These are phyloP conservation scores for Chamaea fasciata DNA, from an alignment of 2,113 vertebrate species.

Conservation along the genomic window DNA sequence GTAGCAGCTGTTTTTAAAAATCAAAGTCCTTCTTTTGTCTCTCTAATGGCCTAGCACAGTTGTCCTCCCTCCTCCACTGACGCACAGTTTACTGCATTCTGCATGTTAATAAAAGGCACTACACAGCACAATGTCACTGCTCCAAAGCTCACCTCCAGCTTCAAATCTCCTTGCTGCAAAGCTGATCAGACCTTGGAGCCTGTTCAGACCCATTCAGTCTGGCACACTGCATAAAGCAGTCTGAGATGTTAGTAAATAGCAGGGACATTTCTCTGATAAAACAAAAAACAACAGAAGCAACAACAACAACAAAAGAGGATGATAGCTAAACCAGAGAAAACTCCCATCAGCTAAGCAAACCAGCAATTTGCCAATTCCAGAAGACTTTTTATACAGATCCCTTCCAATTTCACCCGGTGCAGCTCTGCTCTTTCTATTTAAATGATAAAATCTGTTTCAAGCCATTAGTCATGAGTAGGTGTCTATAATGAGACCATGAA, in stretches of 20 bases:
- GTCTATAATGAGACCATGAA: neutral
- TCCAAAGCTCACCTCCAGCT: conserved; percentile 34
- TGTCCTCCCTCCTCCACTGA: neutral
- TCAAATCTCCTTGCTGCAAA: conserved; percentile 25
- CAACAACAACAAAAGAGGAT: too few species aligned
- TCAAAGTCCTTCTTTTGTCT: neutral
- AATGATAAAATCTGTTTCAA: conserved; percentile 15
- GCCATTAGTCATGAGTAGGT: conserved; percentile 7
- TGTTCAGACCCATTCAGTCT: conserved; percentile 18
- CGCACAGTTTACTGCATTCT: neutral
- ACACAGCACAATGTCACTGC: conserved; percentile 17
- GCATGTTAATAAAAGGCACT: conserved; percentile 21
- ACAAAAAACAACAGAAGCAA: neutral
- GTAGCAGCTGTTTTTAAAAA: neutral
- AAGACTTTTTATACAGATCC: neutral
- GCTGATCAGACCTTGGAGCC: conserved; percentile 26
- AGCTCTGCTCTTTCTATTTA: neutral
- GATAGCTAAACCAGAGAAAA: neutral
- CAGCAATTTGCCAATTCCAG: neutral
- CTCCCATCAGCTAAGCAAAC: neutral
- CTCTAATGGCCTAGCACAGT: neutral
- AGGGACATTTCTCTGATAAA: neutral
- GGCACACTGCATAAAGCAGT: neutral
- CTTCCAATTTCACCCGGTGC: neutral
- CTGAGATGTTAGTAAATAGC: neutral